Evolutionary conservation across 2,113 vertebrate species (phyloP).

Genomic region (Hippocampus mohnikei): DNA sequence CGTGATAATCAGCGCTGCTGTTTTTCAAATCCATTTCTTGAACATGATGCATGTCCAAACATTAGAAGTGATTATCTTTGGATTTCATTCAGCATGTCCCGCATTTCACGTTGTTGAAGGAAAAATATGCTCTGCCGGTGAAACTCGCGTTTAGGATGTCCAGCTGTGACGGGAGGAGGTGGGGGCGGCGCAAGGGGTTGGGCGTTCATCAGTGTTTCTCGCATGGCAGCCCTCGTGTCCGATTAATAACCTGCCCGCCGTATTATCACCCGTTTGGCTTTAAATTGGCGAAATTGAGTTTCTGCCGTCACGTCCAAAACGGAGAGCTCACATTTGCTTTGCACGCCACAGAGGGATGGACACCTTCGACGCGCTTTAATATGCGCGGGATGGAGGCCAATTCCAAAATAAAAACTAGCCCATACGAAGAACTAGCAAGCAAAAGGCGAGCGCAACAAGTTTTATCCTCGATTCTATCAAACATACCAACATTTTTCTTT

Average conservation of each 20-base stretch:
- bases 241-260: conserved; percentile 70
- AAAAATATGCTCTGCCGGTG: not conserved
- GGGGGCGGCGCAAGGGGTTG: not conserved
- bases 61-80: not conserved
- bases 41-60: not conserved
- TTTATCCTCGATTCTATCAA: no score
- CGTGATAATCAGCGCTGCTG: not conserved
- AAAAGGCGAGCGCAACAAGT: no score
- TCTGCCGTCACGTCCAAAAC: conserved; percentile 57
- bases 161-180: conserved; percentile 23
- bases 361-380: not conserved
- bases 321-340: not conserved
- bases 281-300: conserved; percentile 71
- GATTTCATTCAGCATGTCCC: not conserved
- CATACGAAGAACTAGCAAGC: no score
- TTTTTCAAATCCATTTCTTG: no score
- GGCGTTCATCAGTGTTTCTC: conserved; percentile 42
- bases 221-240: conserved; percentile 59
- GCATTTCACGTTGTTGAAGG: not conserved
- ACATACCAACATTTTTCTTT: not conserved
- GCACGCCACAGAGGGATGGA: not conserved
- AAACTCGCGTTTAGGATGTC: conserved; percentile 49
- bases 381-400: not conserved
- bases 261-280: conserved; percentile 56
- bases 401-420: no score